These are phyloP conservation scores for Turnix velox DNA, from an alignment of 2,113 vertebrate genomes.

Conservation along the genomic window DNA sequence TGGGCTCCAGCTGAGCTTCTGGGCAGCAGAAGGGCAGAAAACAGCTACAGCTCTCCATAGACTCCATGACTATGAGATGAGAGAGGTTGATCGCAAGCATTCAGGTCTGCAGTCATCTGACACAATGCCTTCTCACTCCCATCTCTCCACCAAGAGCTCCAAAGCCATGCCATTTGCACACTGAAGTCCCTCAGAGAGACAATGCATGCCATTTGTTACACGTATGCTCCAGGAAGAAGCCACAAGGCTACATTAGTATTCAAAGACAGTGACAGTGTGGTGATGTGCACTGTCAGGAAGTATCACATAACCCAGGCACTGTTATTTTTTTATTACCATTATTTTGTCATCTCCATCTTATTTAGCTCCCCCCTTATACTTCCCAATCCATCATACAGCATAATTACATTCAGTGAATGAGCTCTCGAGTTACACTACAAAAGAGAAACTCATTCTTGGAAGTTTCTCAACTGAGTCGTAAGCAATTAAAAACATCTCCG, in stretches of 20 bases:
- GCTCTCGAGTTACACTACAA: conserved; percentile 60
- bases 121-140: background rate
- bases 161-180: background rate
- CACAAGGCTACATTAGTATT: background rate
- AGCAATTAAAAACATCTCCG: conserved; percentile 61
- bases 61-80: accelerated
- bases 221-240: background rate
- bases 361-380: conserved; percentile 35
- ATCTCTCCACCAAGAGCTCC: background rate
- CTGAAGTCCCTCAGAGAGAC: background rate
- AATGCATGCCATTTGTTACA: background rate
- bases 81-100: background rate
- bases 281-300: background rate
- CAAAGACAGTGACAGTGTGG: background rate
- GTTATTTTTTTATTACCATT: conserved; percentile 55
- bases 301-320: conserved; percentile 10
- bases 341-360: conserved; percentile 64
- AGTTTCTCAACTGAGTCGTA: conserved; percentile 61
- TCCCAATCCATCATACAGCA: conserved; percentile 48
- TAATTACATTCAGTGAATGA: conserved; percentile 58
- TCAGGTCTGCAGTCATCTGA: background rate
- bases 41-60: too few species aligned
- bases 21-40: background rate
- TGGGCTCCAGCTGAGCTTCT: background rate
- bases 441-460: conserved; percentile 61